Evolutionary conservation across 2,888 invertebrate species (phyloP).

Genomic region (Junonia oenone): DNA sequence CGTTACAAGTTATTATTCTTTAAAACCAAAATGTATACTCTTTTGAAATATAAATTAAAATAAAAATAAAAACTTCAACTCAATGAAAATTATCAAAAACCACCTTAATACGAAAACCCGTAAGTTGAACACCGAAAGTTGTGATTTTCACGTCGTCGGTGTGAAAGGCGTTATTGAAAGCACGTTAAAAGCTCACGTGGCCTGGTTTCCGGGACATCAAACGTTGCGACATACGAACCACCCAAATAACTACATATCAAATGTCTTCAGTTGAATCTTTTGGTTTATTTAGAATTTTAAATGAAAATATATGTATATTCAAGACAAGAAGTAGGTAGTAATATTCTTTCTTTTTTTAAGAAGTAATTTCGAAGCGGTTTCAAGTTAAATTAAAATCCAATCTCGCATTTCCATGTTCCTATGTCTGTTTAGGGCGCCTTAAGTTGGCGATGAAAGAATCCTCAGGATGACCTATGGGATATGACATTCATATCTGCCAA

Average conservation of each 20-base stretch:
- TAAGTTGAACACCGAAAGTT: conserved; percentile 9
- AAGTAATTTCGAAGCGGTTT: too few species aligned
- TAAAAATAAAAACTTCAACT: neutral
- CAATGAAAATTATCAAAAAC: neutral
- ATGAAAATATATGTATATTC: neutral
- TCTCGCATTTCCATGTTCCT: too few species aligned
- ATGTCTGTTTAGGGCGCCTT: too few species aligned
- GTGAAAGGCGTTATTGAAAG: conserved; percentile 30
- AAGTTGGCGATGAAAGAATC: too few species aligned
- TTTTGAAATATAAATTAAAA: too few species aligned
- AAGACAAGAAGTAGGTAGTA: too few species aligned
- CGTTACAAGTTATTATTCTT: too few species aligned
- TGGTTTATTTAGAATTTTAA: neutral
- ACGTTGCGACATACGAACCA: conserved; percentile 27
- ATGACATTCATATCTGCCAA: too few species aligned
- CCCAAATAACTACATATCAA: conserved; percentile 23
- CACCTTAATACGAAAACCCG: neutral
- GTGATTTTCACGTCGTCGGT: conserved; percentile 21
- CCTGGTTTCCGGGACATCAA: conserved; percentile 31
- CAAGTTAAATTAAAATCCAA: too few species aligned
- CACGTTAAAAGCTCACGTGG: conserved; percentile 31
- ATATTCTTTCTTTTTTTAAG: too few species aligned
- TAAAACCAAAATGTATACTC: too few species aligned
- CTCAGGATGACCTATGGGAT: too few species aligned
- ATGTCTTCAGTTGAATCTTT: conserved; percentile 1